phyloP scores from a whole-genome alignment of 2,797 vertebrate genomes.

The Rhabdophis nuchalis region DNA sequence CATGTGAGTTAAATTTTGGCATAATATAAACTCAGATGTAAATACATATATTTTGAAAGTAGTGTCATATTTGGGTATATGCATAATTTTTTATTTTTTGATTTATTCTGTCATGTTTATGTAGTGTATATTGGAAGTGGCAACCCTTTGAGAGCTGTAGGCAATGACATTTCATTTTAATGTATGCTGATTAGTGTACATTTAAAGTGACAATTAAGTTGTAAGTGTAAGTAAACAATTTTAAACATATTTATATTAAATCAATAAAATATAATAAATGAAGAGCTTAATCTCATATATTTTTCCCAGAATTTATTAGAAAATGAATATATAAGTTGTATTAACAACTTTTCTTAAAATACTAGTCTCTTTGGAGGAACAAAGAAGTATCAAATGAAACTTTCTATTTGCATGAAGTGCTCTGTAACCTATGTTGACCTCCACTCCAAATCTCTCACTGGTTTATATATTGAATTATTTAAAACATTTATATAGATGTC shows the following conservation, averaged over 20 bases:
- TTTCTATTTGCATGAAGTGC: background rate
- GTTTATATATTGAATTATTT: background rate
- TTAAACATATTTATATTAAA: background rate
- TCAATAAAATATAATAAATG: background rate
- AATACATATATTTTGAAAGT: background rate
- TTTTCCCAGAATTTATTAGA: background rate
- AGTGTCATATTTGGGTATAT: too few species aligned
- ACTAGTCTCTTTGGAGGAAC: slow-evolving; percentile 23
- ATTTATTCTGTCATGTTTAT: too few species aligned
- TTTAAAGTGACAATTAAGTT: too few species aligned
- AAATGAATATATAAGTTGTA: background rate
- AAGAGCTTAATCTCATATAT: background rate
- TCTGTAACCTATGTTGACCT: background rate
- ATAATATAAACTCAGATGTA: background rate
- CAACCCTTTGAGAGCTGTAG: too few species aligned
- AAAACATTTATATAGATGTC: background rate
- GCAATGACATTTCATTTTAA: too few species aligned
- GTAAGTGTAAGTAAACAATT: background rate
- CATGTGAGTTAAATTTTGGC: background rate
- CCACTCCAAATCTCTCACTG: background rate
- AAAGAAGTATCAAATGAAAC: background rate
- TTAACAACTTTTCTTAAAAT: slow-evolving; percentile 25
- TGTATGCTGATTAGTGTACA: too few species aligned
- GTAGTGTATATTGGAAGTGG: too few species aligned
- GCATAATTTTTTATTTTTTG: too few species aligned